Evolutionary conservation across 2,797 vertebrate species (phyloP), one percentile per base, ranked within the genome.

Genomic region (Limosa lapponica): DNA sequence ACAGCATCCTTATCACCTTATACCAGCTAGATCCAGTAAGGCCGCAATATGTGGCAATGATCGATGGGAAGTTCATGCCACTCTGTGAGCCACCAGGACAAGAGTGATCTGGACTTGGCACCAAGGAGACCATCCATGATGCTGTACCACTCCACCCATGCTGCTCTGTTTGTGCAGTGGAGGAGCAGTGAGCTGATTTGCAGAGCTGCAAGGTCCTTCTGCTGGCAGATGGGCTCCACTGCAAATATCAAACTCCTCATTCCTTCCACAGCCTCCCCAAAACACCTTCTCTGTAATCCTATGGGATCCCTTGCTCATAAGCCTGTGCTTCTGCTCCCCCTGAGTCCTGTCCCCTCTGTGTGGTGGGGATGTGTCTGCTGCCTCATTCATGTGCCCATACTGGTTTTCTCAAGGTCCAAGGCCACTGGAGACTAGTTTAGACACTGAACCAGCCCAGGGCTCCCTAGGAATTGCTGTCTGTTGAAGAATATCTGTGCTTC

Each of bases 1-100:
- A n/a, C 64, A 34, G 51, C 16, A n/a, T 25, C 58, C n/a, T 32
- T 4, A 7, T 30, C 49, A 11, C 24, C 48, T 75, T 72, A 24
- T 13, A 30, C 15, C n/a, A 51, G 11, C 11, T 58, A 32, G 59
- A 6, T 6, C 20, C n/a, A 30, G 23, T 7, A 17, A 22, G 28
- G 27, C 27, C 49, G 7, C 61, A 5, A 4, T 0, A 17, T 11
- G 11, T 34, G 41, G 6, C 66, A 61, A 18, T 1, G 62, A 32
- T 43, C 1, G 0, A 13, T 1, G 8, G 28, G 37, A 22, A 20
- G 15, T 3, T 34, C 32, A 1, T 16, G 44, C 7, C 22, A 11
- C 20, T 48, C 37, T 62, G 27, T 6, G 62, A 44, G 80, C 18
- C 61, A 39, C 14, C 39, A 57, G 73, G 43, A 36, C 12, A 87